These are phyloP conservation scores for Thysanoteuthis rhombus DNA, from an alignment of 2,888 invertebrate species.

Conservation along the genomic window DNA sequence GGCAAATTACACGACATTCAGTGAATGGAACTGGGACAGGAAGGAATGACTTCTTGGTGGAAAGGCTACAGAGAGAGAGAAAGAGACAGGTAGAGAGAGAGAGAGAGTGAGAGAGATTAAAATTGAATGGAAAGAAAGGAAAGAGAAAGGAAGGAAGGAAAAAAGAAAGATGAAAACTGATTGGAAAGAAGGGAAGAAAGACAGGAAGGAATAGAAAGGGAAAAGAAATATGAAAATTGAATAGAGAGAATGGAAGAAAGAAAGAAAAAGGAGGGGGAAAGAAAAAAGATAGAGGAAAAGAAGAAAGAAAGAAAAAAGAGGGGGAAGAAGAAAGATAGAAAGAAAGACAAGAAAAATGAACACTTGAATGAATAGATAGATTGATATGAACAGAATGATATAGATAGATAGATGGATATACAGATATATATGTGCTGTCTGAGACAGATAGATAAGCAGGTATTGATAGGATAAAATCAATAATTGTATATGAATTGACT, in stretches of 20 bases:
- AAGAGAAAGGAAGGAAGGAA: not conserved
- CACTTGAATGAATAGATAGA: too few species aligned
- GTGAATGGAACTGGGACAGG: too few species aligned
- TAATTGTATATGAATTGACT: too few species aligned
- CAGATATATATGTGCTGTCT: not conserved
- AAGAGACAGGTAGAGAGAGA: too few species aligned
- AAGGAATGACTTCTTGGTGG: not conserved
- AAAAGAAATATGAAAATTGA: not conserved
- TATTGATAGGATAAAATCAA: too few species aligned
- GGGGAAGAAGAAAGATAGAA: not conserved
- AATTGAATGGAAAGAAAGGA: too few species aligned
- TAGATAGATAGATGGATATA: not conserved
- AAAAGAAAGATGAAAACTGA: not conserved
- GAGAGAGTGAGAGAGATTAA: too few species aligned
- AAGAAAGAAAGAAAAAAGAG: not conserved
- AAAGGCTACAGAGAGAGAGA: too few species aligned
- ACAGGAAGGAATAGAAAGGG: not conserved
- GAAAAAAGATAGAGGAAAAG: not conserved
- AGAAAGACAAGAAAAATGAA: not conserved
- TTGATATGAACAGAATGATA: not conserved
- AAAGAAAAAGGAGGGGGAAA: too few species aligned
- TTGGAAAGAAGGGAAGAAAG: not conserved
- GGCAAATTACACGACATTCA: not conserved
- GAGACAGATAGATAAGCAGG: too few species aligned
- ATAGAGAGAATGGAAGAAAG: too few species aligned